Base-by-base conservation (phyloP, 2,797 vertebrate species). In the Lates japonicus region DNA sequence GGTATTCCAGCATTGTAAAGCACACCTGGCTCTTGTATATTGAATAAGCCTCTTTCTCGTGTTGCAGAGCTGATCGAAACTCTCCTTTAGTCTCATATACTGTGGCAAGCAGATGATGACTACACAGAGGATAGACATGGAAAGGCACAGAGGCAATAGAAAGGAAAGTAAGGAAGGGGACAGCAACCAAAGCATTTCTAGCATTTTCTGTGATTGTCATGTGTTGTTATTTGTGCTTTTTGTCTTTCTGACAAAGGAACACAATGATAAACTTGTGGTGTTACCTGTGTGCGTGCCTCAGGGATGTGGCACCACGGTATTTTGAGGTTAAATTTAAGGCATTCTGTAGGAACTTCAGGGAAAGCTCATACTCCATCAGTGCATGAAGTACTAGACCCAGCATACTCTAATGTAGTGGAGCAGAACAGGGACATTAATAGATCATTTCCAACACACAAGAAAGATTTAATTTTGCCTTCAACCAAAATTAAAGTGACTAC, bases 51-150 rank as follows among this genome's bases (percentile, higher is more conserved):
- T 99, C 96, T 87, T 97, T 99, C 90, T 98, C 97, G 0, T 98
- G 97, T 79, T 97, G 96, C 87, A 99, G 94, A 3, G 98, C 97
- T 0, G 95, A 96, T 22, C 97, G 96, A 92, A 97, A 98, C 76
- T 99, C 97, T 0, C 97, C 97, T 93, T 97, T 98, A 87, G 96
- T 98, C 88, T 99, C 97, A 0, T 97, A 96, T 29, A 97, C 96
- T 1, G 96, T 95, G 65, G 98, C 97, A 1, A 99, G 95, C 67
- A 98, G 93, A 90, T 97, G 97, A 87, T 98, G 97, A 88, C 97
- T 99, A 86, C 29, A 67, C 4, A 87, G 37, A 67, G 65, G 19
- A 81, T 1, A 80, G 39, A 80, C 5, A 70, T 3, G 7, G 13
- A 66, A 8, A 72, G 22, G 39, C n/a, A 54, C 14, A 17, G 55